Percentiles rank a stretch among this genome's conserved stretches.
Evolutionary conservation across 2,797 vertebrate species (phyloP).

Genomic region (Phoeniculus purpureus): DNA sequence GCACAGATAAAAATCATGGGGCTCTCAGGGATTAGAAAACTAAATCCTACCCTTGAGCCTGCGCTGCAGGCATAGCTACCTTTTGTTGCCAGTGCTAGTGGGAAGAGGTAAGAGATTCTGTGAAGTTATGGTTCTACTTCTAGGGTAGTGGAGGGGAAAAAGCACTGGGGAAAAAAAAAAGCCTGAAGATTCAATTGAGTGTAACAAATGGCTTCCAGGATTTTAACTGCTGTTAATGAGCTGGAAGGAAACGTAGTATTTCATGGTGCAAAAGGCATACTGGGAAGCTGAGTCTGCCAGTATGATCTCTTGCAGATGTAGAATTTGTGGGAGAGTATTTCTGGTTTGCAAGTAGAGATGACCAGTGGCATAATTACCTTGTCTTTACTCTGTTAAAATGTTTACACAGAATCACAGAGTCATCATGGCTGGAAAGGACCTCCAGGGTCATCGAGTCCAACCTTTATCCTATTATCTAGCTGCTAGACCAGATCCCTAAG

Average conservation of each 20-base stretch:
- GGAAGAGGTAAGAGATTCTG: not conserved
- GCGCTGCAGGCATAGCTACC: not conserved
- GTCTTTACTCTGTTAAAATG: not conserved
- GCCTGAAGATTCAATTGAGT: not conserved
- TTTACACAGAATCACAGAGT: too few species aligned
- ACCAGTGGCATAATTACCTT: not conserved
- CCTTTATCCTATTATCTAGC: too few species aligned
- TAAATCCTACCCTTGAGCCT: not conserved
- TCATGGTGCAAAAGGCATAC: not conserved
- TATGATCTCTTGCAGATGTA: not conserved
- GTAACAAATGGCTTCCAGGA: not conserved
- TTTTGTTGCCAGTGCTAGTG: not conserved
- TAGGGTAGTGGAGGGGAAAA: not conserved
- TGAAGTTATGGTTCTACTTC: not conserved
- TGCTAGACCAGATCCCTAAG: too few species aligned
- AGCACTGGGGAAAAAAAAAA: not conserved
- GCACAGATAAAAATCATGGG: fast-evolving
- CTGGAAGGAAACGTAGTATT: not conserved
- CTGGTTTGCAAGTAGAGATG: not conserved
- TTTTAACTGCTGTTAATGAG: not conserved
- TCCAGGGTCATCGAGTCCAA: too few species aligned
- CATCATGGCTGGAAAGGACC: too few species aligned
- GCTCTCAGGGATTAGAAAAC: not conserved
- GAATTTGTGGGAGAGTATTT: not conserved
- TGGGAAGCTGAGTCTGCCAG: not conserved